Base-by-base conservation (phyloP, 2,888 invertebrate species). In the Deilephila porcellus region DNA sequence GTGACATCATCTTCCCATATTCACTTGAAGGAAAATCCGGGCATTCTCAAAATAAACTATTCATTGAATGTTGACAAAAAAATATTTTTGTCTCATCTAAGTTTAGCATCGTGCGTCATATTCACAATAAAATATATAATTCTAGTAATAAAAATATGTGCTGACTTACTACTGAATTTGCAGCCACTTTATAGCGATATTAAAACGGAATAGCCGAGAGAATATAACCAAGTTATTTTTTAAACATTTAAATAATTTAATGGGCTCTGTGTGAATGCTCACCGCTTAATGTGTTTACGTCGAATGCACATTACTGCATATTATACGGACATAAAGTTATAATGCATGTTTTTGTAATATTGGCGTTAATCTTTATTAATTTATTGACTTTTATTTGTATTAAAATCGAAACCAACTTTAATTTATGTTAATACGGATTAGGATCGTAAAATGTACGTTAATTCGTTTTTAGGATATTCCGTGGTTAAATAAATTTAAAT, bases 381-480 rank as follows among this genome's bases (percentile, higher is more conserved):
- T 62, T 62, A 60, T 20, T 60, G n/a, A 60, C 19, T 25, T 60
- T 60, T 60, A 60, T 60, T 14, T 60, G 25, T 60, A 25, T 60
- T 60, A 29, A 60, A 29, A 29, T 14, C 14, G 14, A 45, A 45
- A 11, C 11, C 14, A 11, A 45, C 1, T 45, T 11, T 1, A 11
- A 3, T 45, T 45, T 45, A 3, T 45, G 45, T 11, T 45, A 45
- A 45, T 45, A 45, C 14, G 45, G 14, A 45, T 45, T 45, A 45
- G 14, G 45, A 45, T 45, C 45, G 14, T 45, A 45, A 45, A 45
- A 14, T 45, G 3, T 45, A 2, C 14, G 45, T 45, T 45, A 45
- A 45, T 45, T 45, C 37, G 0, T 14, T 11, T 45, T 45, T 45
- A 45, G 14, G 14, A 45, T 11, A 11, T 45, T 45, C 1, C 45